These are phyloP conservation scores for Micropoecilia bifurca DNA, from an alignment of 2,797 vertebrate species.

Conservation along the genomic window DNA sequence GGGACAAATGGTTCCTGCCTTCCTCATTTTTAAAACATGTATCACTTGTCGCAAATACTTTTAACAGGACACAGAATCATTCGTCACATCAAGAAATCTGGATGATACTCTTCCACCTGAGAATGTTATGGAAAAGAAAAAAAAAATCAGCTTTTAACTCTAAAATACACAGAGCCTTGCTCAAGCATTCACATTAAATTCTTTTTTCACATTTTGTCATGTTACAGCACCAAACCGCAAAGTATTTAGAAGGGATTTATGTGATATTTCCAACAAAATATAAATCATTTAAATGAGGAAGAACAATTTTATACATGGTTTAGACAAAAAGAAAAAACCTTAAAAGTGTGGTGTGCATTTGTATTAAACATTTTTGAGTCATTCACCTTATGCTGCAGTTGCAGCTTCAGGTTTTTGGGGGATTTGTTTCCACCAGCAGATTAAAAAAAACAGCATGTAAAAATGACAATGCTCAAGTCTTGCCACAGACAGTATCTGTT, in stretches of 20 bases:
- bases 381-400: not conserved
- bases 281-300: not conserved
- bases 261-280: not conserved
- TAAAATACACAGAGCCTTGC: not conserved
- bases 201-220: conserved; percentile 1
- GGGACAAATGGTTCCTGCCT: not conserved
- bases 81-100: not conserved
- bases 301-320: not conserved
- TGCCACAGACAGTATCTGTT: not conserved
- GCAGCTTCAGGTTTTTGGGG: not conserved
- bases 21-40: not conserved
- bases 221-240: not conserved
- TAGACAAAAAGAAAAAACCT: not conserved
- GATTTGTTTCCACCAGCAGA: not conserved
- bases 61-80: not conserved
- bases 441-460: no score
- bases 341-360: not conserved
- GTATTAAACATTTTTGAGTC: not conserved
- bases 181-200: not conserved
- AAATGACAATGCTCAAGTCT: not conserved
- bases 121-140: not conserved
- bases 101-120: not conserved
- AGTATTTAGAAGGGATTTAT: not conserved
- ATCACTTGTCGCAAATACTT: not conserved
- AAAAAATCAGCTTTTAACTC: not conserved